Evolutionary conservation across 1,140 invertebrate species (phyloP).

Genomic region (Caenorhabditis tropicalis): DNA sequence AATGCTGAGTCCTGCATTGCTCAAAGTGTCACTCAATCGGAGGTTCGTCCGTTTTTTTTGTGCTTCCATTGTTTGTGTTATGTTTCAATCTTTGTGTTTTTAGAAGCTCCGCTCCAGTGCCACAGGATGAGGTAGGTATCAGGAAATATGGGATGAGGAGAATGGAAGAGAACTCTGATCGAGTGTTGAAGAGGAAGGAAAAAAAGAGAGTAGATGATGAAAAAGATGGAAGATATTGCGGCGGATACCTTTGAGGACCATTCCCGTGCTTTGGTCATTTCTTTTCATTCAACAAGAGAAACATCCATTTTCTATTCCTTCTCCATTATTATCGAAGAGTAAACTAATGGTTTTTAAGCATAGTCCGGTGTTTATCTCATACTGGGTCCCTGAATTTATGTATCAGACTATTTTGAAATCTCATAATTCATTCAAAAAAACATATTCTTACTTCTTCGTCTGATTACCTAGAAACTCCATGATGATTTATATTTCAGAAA

Average conservation of each 20-base stretch:
- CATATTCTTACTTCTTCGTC: no score
- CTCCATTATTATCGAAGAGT: no score
- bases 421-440: no score
- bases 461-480: no score
- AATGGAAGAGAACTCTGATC: conserved; percentile 22
- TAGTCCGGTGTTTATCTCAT: no score
- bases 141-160: not conserved
- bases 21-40: conserved; percentile 43
- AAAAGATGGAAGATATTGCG: not conserved
- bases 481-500: conserved; percentile 1
- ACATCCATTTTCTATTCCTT: not conserved
- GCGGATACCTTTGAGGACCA: conserved; percentile 27
- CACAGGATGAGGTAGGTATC: conserved; percentile 15
- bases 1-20: conserved; percentile 44
- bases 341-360: no score
- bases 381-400: no score
- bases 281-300: not conserved
- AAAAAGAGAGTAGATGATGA: not conserved
- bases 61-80: conserved; percentile 6
- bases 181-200: not conserved
- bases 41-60: conserved; percentile 5
- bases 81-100: conserved; percentile 35
- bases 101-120: conserved; percentile 21
- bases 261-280: conserved; percentile 33
- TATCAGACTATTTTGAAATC: no score